phyloP scores from a whole-genome alignment of 2,888 invertebrate species.

The Azorinus chamasolen region DNA sequence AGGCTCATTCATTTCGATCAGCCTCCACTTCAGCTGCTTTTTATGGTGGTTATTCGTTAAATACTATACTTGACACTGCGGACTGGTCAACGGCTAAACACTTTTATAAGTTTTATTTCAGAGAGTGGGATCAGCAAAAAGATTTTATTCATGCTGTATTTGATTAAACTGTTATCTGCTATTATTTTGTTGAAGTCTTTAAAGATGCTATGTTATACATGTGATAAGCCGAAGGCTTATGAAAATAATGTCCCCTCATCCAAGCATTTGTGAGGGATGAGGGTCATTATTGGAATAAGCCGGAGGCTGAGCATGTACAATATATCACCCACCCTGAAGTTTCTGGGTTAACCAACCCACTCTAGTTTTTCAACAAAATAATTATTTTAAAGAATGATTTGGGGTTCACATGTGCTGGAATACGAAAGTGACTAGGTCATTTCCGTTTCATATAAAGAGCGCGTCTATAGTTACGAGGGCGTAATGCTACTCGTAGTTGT shows the following conservation, averaged over 20 bases:
- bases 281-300: constrained; percentile 52
- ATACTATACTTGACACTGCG: constrained; percentile 4
- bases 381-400: no score
- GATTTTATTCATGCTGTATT: constrained; percentile 30
- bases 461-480: no score
- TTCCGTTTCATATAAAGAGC: no score
- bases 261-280: constrained; percentile 50
- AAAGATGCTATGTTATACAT: constrained; percentile 41
- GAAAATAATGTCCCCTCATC: constrained; percentile 53
- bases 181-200: constrained; percentile 15
- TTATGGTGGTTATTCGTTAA: constrained; percentile 14
- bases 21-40: constrained; percentile 38
- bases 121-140: neutral
- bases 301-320: constrained; percentile 42
- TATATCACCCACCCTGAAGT: constrained; percentile 4
- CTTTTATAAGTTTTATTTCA: constrained; percentile 40
- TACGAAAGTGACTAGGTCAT: no score
- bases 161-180: neutral
- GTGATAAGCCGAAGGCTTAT: constrained; percentile 31
- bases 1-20: constrained; percentile 43
- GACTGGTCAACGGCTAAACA: constrained; percentile 39
- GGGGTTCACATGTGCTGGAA: no score
- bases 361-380: no score
- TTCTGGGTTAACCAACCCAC: neutral
- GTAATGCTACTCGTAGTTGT: no score